Base-by-base conservation (phyloP, 1,140 invertebrate genomes). In the Papilio dardanus region DNA sequence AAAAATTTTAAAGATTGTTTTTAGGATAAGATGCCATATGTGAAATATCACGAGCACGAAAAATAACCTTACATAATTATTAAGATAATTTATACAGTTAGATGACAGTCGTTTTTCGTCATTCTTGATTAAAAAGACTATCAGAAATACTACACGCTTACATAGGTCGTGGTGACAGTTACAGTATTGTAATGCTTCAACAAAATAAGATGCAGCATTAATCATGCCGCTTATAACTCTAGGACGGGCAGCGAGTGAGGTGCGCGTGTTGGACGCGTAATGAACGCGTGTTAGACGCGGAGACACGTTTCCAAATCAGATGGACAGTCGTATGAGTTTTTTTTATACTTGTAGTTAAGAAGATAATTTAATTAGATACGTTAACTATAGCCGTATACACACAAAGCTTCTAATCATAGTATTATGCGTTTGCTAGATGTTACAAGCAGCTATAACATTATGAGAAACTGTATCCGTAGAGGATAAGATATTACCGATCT, bases 401-500 rank as follows among this genome's bases (percentile, higher is more conserved):
- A 37, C 7, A 42, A 46, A n/a, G 42, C n/a, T 19, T n/a, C 42
- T 46, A 46, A 16, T n/a, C n/a, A 16, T 46, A 46, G 0, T 19
- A 46, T 0, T 19, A 19, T 46, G 42, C 7, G 8, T 21, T 5
- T 14, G 10, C 2, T 28, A 21, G 19, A 28, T 46, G 10, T 14
- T 46, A 46, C 14, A 6, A n/a, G 4, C 8, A 7, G 5, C 40
- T 7, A n/a, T n/a, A 6, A 19, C 16, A 37, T 10, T 12, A 40
- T 21, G 21, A 7, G 16, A 46, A 14, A 24, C 3, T 8, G 21
- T n/a, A n/a, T n/a, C n/a, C n/a, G n/a, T n/a, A 28, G 2, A 28
- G 16, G 5, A 40, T 42, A 21, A 42, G 19, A 71, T 71, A 71
- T 71, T 73, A 73, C 71, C 31, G 69, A 71, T 19, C 24, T 81